Percentiles rank a stretch among this genome's conserved stretches.
Evolutionary conservation across 2,888 invertebrate species (phyloP).

Genomic region (Abrostola tripartita): DNA sequence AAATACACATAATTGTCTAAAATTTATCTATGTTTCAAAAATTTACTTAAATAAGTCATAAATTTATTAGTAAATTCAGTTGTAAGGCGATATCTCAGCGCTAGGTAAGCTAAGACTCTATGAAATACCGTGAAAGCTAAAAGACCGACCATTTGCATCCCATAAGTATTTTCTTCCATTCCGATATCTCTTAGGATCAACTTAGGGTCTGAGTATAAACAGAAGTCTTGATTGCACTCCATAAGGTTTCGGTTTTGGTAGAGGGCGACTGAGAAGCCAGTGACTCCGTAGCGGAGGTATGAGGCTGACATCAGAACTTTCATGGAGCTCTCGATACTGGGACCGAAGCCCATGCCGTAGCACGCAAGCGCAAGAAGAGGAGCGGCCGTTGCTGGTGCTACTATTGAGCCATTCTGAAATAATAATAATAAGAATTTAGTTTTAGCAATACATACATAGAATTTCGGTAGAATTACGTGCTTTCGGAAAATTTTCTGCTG

Average conservation of each 20-base stretch:
- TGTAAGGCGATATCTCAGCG: constrained; percentile 88
- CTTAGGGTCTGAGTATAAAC: constrained; percentile 88
- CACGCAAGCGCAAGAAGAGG: constrained; percentile 88
- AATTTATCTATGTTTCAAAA: constrained; percentile 83
- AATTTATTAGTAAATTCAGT: constrained; percentile 87
- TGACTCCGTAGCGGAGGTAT: constrained; percentile 91
- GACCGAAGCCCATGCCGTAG: constrained; percentile 90
- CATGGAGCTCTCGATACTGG: constrained; percentile 86
- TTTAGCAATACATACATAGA: neutral
- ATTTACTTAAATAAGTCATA: constrained; percentile 86
- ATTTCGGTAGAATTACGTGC: neutral
- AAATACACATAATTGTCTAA: neutral
- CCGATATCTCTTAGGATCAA: constrained; percentile 91
- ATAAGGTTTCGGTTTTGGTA: constrained; percentile 88
- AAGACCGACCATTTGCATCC: constrained; percentile 88
- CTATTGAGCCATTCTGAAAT: constrained; percentile 89
- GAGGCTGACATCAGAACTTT: constrained; percentile 87
- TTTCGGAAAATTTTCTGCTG: neutral
- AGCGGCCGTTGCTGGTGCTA: constrained; percentile 87
- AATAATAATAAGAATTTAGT: constrained; percentile 27
- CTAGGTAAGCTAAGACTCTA: constrained; percentile 85
- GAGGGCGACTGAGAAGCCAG: constrained; percentile 89
- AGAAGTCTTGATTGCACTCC: constrained; percentile 88
- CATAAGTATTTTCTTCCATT: constrained; percentile 83
- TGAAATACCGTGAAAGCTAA: constrained; percentile 87